phyloP scores from a whole-genome alignment of 2,797 vertebrate species.

The Poecilia gillii region DNA sequence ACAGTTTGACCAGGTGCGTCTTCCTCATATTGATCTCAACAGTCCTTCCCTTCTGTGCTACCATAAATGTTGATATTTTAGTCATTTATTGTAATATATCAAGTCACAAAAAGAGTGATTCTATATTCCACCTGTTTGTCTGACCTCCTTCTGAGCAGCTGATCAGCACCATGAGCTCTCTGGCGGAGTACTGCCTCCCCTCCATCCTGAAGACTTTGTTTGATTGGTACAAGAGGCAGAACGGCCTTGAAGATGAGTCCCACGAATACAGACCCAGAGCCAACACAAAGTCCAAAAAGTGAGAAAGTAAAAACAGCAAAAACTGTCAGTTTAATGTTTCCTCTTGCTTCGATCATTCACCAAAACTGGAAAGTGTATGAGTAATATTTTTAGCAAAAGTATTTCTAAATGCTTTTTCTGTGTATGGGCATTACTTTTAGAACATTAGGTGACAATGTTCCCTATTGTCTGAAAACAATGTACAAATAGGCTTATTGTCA shows the following conservation, averaged over 20 bases:
- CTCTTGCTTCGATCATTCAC: not conserved
- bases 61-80: not conserved
- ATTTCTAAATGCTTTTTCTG: no score
- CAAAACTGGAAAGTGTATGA: not conserved
- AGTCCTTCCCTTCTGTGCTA: not conserved
- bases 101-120: not conserved
- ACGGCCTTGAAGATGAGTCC: slow-evolving; percentile 97
- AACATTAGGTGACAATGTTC: no score
- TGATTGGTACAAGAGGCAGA: slow-evolving; percentile 99
- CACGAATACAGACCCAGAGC: slow-evolving; percentile 97
- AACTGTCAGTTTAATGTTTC: not conserved
- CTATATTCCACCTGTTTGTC: not conserved
- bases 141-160: slow-evolving; percentile 76
- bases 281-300: slow-evolving; percentile 99
- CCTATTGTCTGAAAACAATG: not conserved
- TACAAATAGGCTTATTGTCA: not conserved
- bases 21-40: not conserved
- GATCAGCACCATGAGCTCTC: slow-evolving; percentile 98
- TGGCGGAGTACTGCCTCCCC: slow-evolving; percentile 97
- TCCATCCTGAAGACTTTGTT: slow-evolving; percentile 97
- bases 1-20: slow-evolving; percentile 96
- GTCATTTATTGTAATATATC: not conserved
- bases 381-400: not conserved
- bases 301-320: slow-evolving; percentile 23
- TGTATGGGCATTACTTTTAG: no score